Evolutionary conservation across 2,888 invertebrate genomes (phyloP).

Genomic region (Pachymerium ferrugineum): DNA sequence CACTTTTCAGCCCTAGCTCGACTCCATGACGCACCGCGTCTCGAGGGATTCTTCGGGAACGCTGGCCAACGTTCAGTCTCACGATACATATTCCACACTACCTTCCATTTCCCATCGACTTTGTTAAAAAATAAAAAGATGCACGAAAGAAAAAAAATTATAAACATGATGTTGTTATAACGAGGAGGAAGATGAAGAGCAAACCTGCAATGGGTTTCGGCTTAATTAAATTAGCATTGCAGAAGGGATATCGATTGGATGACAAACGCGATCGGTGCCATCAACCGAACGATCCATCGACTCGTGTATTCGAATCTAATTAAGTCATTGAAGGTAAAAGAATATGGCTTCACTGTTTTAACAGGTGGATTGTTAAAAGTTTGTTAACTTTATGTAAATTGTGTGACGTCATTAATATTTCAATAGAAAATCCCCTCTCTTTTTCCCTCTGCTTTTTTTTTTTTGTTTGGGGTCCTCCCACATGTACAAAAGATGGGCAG

Average conservation of each 20-base stretch:
- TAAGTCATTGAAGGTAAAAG: too few relatives aligned
- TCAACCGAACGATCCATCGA: neutral
- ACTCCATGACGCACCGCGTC: neutral
- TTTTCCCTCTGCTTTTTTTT: neutral
- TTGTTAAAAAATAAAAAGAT: neutral
- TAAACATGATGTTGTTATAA: neutral
- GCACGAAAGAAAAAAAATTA: neutral
- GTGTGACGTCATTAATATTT: too few relatives aligned
- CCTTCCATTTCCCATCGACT: neutral
- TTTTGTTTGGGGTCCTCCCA: neutral
- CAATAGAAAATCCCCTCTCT: too few relatives aligned
- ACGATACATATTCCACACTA: neutral
- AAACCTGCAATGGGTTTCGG: neutral
- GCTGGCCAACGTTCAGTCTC: neutral
- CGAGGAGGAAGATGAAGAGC: neutral
- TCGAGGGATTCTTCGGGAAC: neutral
- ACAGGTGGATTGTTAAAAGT: too few relatives aligned
- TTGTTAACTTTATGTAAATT: too few relatives aligned
- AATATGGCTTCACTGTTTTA: too few relatives aligned
- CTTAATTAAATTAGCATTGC: conserved; percentile 13
- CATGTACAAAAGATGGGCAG: neutral
- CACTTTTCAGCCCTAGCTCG: conserved; percentile 9
- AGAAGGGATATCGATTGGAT: neutral
- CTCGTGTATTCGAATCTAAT: too few relatives aligned
- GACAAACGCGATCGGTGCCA: neutral